Evolutionary conservation across 2,888 invertebrate genomes (phyloP), one percentile per base, ranked within the genome.

Genomic region (Hirtodrosophila alboralis): DNA sequence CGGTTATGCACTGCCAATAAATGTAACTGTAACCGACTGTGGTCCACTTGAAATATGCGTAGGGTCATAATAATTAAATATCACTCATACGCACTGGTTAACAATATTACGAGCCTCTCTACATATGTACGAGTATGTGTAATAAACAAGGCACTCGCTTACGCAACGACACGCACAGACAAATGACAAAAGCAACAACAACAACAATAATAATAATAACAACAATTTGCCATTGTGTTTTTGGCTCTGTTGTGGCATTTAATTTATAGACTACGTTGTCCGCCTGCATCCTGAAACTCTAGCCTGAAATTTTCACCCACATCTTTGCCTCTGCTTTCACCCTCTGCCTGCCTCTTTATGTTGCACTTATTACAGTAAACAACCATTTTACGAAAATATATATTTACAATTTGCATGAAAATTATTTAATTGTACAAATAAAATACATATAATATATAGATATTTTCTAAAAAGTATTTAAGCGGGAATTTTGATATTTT

Each of bases 61-160:
- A 41, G 51, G 72, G 72, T 68, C 75, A 75, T 75, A 60, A 75
- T 75, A 75, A 75, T 75, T 75, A 75, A 71, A 75, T 75, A 75
- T 75, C 75, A 75, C 72, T 75, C 75, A 75, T 71, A 75, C 72
- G 75, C 75, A 75, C 61, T 71, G 72, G 67, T 75, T 68, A 75
- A 75, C 75, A 75, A 58, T 62, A 43, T 71, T 58, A 59, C 57
- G 34, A 65, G 41, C 48, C 49, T 18, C 61, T 36, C 33, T 34
- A 63, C 48, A 56, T 40, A 33, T 16, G 26, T 36, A 31, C 37
- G 31, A 33, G 45, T 41, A 31, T 41, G 31, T 36, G 45, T 41
- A 76, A 64, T 76, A 75, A 79, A 79, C 75, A 76, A 63, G 63
- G 51, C 60, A 72, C 72, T 66, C 66, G 75, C 79, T 75, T 67